phyloP scores from a whole-genome alignment of 2,888 invertebrate species.

The Acanthosoma haemorrhoidale region DNA sequence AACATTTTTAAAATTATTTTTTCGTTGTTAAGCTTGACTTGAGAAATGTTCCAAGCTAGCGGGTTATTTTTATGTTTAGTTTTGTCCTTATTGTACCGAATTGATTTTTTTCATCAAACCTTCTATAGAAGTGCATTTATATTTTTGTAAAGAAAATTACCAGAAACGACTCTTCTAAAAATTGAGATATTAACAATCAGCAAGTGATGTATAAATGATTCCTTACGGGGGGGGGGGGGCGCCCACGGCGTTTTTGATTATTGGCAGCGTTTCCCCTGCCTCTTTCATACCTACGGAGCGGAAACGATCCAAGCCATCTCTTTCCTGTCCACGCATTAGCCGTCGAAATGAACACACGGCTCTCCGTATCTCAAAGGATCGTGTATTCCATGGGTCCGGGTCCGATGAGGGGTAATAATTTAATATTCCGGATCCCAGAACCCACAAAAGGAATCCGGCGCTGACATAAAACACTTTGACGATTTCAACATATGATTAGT shows the following conservation, averaged over 20 bases:
- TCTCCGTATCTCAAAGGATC: neutral
- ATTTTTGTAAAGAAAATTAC: no score
- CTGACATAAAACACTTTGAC: neutral
- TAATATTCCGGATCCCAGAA: conserved; percentile 11
- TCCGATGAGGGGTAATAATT: conserved; percentile 17
- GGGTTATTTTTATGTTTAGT: no score
- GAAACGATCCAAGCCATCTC: neutral
- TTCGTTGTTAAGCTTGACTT: no score
- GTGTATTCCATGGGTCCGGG: neutral
- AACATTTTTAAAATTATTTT: no score
- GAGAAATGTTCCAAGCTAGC: no score
- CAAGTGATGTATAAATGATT: no score
- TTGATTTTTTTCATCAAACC: no score
- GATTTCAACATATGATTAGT: neutral
- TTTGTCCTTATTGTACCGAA: no score
- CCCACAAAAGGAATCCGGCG: neutral
- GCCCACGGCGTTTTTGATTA: neutral
- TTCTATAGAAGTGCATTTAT: no score
- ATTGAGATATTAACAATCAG: no score
- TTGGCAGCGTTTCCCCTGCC: neutral
- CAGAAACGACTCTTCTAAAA: no score
- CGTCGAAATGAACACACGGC: neutral
- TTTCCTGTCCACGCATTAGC: neutral
- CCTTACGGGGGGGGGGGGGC: no score
- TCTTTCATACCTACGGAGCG: neutral